Base-by-base conservation (phyloP, 2,888 invertebrate species). In the Punctoribates punctum region DNA sequence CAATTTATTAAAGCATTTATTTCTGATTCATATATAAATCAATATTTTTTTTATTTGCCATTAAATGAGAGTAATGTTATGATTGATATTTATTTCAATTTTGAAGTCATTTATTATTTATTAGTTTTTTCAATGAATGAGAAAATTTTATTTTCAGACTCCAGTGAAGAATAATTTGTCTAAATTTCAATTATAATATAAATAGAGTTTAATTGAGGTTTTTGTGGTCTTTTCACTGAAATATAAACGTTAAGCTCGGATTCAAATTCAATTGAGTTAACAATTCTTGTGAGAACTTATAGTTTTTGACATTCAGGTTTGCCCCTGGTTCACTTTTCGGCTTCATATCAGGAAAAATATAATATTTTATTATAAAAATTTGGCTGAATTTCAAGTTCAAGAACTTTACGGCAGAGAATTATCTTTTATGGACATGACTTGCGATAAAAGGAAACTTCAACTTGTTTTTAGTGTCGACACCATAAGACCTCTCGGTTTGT, bases 341-440 rank as follows among this genome's bases (percentile, higher is more conserved):
- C 46, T 48, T 1, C 11, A 15, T 8, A 48, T 48, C 13, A 4
- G 13, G 11, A 34, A 8, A 34, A 34, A 5, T 5, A 34, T 34
- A 34, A n/a, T 54, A n/a, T 54, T 25, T 13, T 57, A n/a, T 57
- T 57, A 57, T 57, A 25, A 11, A 25, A 25, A 13, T 57, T 57
- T 23, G 8, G 23, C 25, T 57, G 46, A 48, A 54, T 23, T 57
- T 57, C 23, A 57, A 57, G 57, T 57, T 57, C 57, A 57, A 57
- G 25, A 57, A 57, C 57, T 57, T 25, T 17, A 48, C 11, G 4
- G 2, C n/a, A 3, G n/a, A 48, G 25, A 25, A n/a, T 57, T 13
- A 57, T 25, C 25, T 57, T 57, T 9, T 57, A 11, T 6, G 25
- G 25, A 57, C 57, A 57, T 57, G 57, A 57, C 57, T 57, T 57